Base-by-base conservation (phyloP, 2,888 invertebrate genomes). In the Eulithis testata region DNA sequence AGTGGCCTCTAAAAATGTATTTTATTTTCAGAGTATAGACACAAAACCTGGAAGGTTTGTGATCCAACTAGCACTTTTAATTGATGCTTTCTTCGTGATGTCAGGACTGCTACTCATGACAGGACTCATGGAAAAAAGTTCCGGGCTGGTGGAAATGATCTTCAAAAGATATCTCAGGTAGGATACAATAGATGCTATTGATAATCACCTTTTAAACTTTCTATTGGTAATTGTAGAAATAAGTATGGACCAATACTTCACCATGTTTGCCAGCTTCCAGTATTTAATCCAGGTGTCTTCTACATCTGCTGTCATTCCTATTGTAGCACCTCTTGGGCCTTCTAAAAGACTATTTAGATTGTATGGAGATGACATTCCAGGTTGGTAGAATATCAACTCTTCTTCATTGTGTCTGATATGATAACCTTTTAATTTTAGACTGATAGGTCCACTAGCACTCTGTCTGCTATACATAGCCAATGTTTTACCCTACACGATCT, bases 131-230 rank as follows among this genome's bases (percentile, higher is more conserved):
- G 36, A 50, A 0, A 58, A 50, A 1, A 62, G 45, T 11, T 47
- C 56, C 8, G 40, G 54, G 7, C 59, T 60, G 1, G 11, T 71
- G 9, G 12, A 27, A 11, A 21, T 65, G 14, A 47, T 73, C 4
- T 36, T 63, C 8, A 69, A 69, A 50, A 68, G 73, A 43, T 73
- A 73, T 50, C 7, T 71, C 3, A 71, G 69, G 71, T 71, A 64
- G 44, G 8, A 12, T 40, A 31, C 40, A 40, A 40, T 40, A 40
- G 40, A 40, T 8, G 40, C 40, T 31, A 3, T 31, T 6, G 31
- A 31, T 5, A 31, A 31, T 31, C 31, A 4, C 31, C 3, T 5
- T 31, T 31, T 3, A 31, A 31, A 31, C 31, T 4, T 31, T 31
- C 1, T 3, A 31, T 31, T 31, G 3, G 31, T 31, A 31, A 31